phyloP scores from a whole-genome alignment of 64 coral and sea anemone species.

The Pocillopora verrucosa region DNA sequence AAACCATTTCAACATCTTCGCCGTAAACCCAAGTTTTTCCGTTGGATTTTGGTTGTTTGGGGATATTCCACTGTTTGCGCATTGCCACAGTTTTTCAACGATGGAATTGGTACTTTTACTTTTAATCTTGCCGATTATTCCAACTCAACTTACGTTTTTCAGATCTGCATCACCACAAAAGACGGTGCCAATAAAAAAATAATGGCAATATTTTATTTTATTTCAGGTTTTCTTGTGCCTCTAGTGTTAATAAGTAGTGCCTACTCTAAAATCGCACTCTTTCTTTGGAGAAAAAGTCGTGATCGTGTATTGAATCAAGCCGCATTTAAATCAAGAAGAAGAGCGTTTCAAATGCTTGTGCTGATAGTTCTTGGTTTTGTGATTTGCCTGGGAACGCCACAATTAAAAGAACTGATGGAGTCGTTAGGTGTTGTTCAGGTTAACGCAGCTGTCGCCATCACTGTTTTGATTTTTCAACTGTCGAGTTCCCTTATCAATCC shows the following conservation, averaged over 20 bases:
- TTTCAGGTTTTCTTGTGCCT: constrained; percentile 43
- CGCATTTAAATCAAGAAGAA: constrained; percentile 43
- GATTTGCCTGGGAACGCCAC: constrained; percentile 10
- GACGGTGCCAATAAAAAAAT: background rate
- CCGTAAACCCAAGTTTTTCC: background rate
- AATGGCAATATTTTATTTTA: constrained; percentile 32
- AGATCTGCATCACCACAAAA: background rate
- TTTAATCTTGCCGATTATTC: background rate
- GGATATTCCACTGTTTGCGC: constrained; percentile 32
- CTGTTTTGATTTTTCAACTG: background rate
- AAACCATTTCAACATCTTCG: constrained; percentile 28
- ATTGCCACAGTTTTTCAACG: constrained; percentile 17
- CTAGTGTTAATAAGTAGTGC: constrained; percentile 28
- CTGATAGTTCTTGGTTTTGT: constrained; percentile 41
- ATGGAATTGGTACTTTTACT: background rate
- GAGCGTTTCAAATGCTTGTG: constrained; percentile 53
- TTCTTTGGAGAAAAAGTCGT: constrained; percentile 51
- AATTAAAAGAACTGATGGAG: background rate
- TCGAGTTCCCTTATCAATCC: constrained; percentile 26
- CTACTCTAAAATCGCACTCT: constrained; percentile 30
- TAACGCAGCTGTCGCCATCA: background rate
- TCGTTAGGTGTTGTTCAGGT: background rate
- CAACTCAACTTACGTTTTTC: background rate
- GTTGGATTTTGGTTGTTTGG: constrained; percentile 18
- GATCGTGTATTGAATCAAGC: constrained; percentile 20